A percentile compares a stretch with the other conserved stretches of the same genome.
Conservation (phyloP, 2,113 vertebrate genomes). For the Eolophus roseicapilla region DNA sequence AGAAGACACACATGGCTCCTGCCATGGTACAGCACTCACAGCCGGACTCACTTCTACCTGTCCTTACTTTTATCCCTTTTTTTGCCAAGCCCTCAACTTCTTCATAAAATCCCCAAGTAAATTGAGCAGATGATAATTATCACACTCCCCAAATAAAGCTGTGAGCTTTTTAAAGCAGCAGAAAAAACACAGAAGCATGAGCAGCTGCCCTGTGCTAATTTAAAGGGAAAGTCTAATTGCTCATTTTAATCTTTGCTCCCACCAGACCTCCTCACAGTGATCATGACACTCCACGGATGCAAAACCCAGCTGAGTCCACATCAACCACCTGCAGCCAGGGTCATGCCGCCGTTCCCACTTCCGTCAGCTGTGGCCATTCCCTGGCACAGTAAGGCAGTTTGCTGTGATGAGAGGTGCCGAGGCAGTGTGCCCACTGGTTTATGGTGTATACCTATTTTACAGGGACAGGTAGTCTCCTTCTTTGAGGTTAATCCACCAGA, state of each 20-base stretch:
- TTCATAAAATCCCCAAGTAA: neutral
- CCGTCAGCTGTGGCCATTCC: neutral
- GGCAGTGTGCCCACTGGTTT: accelerated
- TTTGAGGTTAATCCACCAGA: neutral
- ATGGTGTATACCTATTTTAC: neutral
- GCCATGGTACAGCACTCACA: accelerated
- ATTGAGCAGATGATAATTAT: neutral
- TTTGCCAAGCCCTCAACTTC: neutral
- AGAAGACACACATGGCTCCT: neutral
- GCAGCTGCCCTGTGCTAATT: neutral
- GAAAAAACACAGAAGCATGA: neutral
- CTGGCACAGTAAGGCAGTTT: accelerated
- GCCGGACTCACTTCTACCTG: neutral
- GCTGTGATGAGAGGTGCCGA: accelerated
- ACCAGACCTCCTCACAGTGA: neutral
- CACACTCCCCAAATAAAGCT: neutral
- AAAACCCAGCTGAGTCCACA: neutral
- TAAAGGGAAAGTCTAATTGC: neutral
- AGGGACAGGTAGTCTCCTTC: neutral
- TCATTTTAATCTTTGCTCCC: neutral
- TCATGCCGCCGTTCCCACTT: neutral
- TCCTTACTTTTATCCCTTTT: neutral
- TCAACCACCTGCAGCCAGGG: neutral
- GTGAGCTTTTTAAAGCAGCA: neutral
- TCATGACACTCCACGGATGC: accelerated